Conservation (phyloP, 2,888 invertebrate genomes). For the Ormyrus labotus region DNA sequence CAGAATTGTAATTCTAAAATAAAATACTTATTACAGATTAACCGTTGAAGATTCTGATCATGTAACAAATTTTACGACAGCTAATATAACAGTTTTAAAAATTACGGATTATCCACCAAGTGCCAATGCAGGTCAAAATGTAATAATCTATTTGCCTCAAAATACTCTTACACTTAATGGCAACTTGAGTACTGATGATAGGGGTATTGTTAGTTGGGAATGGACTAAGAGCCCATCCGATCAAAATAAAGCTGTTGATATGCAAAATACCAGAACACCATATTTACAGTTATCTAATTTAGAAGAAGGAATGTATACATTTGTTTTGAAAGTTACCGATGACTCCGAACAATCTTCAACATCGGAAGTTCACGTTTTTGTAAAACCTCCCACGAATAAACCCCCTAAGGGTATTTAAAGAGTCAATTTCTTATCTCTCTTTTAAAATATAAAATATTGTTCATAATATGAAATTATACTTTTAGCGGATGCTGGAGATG, state of each 20-base stretch:
- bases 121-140: constrained; percentile 94
- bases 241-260: constrained; percentile 93
- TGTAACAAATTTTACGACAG: constrained; percentile 88
- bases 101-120: constrained; percentile 96
- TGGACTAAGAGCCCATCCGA: constrained; percentile 95
- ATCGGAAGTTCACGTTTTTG: constrained; percentile 94
- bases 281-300: constrained; percentile 92
- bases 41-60: constrained; percentile 95
- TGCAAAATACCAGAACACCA: constrained; percentile 95
- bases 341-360: constrained; percentile 91
- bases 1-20: constrained; percentile 13
- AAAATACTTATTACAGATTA: constrained; percentile 76
- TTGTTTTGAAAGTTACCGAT: constrained; percentile 94
- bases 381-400: constrained; percentile 91
- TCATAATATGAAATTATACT: constrained; percentile 23
- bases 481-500: constrained; percentile 77
- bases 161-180: constrained; percentile 91
- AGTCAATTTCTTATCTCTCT: constrained; percentile 10
- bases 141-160: constrained; percentile 92
- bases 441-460: constrained; percentile 28
- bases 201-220: constrained; percentile 95
- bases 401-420: constrained; percentile 82
- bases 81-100: constrained; percentile 92
- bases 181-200: constrained; percentile 93
- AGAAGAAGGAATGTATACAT: constrained; percentile 95